These are phyloP conservation scores for Telmatherina bonti DNA, from an alignment of 2,797 vertebrate species.

Conservation along the genomic window DNA sequence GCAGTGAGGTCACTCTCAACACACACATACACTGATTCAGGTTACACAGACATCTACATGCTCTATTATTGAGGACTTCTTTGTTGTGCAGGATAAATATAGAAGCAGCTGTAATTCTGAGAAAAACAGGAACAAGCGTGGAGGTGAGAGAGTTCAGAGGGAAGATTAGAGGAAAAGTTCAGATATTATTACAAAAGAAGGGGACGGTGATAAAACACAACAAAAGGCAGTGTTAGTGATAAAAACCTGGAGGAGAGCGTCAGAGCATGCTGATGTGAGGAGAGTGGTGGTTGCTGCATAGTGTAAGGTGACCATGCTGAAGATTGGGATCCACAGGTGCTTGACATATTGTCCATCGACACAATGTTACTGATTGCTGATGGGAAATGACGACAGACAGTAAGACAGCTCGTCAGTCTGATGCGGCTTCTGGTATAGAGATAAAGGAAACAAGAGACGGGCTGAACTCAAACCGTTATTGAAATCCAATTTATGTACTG, in stretches of 20 bases:
- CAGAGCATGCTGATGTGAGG: neutral
- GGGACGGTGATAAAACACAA: neutral
- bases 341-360: too few species aligned
- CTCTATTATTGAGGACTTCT: slow-evolving; percentile 65
- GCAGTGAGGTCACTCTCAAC: slow-evolving; percentile 40
- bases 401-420: too few species aligned
- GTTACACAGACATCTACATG: slow-evolving; percentile 55
- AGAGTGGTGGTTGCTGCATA: neutral
- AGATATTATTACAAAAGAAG: neutral
- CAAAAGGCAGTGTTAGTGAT: too few species aligned
- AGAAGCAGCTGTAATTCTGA: slow-evolving; percentile 53
- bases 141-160: neutral
- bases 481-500: too few species aligned
- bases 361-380: too few species aligned
- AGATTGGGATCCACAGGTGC: too few species aligned
- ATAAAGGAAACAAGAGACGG: too few species aligned
- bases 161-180: neutral
- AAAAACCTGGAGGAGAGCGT: too few species aligned
- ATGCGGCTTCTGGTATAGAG: too few species aligned
- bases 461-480: too few species aligned
- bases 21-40: slow-evolving; percentile 45
- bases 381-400: too few species aligned
- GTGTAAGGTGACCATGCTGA: neutral
- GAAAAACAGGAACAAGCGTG: slow-evolving; percentile 11
- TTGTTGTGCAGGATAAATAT: slow-evolving; percentile 72